These are phyloP conservation scores for Napeogenes sylphis DNA, from an alignment of 2,888 invertebrate species.

Conservation along the genomic window DNA sequence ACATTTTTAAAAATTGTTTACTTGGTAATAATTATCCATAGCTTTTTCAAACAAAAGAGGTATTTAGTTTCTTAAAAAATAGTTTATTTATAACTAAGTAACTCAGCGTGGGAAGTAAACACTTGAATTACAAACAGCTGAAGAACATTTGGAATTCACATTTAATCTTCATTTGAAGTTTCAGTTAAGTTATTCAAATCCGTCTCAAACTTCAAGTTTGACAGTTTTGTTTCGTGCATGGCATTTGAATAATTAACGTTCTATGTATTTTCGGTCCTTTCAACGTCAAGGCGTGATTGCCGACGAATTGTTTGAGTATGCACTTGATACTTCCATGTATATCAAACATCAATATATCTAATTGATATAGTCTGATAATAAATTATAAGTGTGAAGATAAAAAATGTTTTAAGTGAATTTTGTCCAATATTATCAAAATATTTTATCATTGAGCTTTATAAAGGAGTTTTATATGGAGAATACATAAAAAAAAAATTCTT, in stretches of 20 bases:
- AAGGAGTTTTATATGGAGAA: too few species aligned
- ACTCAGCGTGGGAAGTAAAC: neutral
- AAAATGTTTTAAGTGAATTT: too few species aligned
- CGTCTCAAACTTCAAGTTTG: slow-evolving; percentile 9
- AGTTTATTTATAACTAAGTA: neutral
- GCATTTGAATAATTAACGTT: slow-evolving; percentile 7
- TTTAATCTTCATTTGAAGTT: slow-evolving; percentile 7
- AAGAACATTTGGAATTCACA: slow-evolving; percentile 3
- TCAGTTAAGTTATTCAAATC: slow-evolving; percentile 16
- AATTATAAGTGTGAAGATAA: too few species aligned
- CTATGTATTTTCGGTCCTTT: slow-evolving; percentile 2
- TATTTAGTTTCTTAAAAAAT: too few species aligned
- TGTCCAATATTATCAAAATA: neutral
- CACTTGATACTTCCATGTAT: neutral
- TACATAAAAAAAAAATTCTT: too few species aligned
- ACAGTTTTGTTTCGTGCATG: slow-evolving; percentile 3
- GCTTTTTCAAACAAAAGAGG: too few species aligned
- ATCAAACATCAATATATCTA: neutral
- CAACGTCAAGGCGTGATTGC: neutral
- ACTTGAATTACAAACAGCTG: neutral
- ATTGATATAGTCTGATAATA: neutral
- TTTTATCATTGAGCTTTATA: neutral
- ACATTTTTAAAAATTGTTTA: too few species aligned
- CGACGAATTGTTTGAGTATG: neutral
- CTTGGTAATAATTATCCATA: too few species aligned